Evolutionary conservation across 2,888 invertebrate genomes (phyloP).

Genomic region (Acrobasis repandana): DNA sequence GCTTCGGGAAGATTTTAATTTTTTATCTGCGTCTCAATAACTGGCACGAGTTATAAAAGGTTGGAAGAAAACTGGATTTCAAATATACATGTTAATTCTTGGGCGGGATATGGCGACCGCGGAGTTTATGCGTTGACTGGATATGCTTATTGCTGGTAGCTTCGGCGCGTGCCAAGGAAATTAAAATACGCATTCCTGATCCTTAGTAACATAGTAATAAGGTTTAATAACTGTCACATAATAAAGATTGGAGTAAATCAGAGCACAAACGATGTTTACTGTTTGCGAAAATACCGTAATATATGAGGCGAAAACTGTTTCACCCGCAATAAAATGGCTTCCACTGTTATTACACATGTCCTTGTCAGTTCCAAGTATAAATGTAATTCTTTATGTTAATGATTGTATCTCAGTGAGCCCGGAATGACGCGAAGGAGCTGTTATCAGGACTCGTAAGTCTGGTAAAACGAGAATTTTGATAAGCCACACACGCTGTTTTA

Average conservation of each 20-base stretch:
- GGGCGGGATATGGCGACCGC: conserved; percentile 28
- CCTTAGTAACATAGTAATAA: background rate
- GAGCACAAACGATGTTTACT: conserved; percentile 16
- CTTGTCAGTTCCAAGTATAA: conserved; percentile 48
- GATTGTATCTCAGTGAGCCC: conserved; percentile 43
- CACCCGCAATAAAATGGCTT: conserved; percentile 18
- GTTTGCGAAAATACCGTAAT: conserved; percentile 18
- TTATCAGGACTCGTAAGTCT: conserved; percentile 45
- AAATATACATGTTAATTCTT: conserved; percentile 42
- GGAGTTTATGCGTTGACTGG: conserved; percentile 25
- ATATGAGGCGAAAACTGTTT: conserved; percentile 9
- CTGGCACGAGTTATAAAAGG: conserved; percentile 36
- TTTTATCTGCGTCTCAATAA: conserved; percentile 35
- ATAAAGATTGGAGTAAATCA: conserved; percentile 14
- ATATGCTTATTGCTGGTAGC: conserved; percentile 20
- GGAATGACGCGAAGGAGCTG: conserved; percentile 33
- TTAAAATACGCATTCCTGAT: conserved; percentile 19
- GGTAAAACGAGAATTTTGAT: conserved; percentile 40
- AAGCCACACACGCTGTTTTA: conserved; percentile 5
- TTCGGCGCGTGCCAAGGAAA: conserved; percentile 22
- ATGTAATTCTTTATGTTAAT: conserved; percentile 41
- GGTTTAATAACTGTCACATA: background rate
- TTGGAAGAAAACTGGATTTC: conserved; percentile 41
- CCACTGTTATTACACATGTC: conserved; percentile 34
- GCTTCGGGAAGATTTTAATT: conserved; percentile 22